Evolutionary conservation across 2,113 vertebrate species (phyloP), one percentile per base, ranked within the genome.

Genomic region (Arenaria interpres): DNA sequence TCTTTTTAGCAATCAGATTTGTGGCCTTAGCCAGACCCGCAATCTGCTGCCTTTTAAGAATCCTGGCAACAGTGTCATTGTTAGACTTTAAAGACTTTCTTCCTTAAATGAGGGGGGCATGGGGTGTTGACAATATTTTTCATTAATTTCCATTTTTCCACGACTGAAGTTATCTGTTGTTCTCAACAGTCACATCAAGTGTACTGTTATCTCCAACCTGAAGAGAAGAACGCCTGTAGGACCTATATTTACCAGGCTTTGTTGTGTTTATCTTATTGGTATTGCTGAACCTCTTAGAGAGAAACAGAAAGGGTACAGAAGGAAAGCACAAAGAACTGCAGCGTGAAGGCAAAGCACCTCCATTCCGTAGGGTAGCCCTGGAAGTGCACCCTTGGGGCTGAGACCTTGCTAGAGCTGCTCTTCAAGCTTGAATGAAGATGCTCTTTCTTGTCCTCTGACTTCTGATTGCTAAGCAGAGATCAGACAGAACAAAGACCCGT

Each of bases 311-410:
- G 3, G 6, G 4, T 22, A 19, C 6, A 48, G 21, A 54, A 53
- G 33, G 20, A 72, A 84, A 35, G 0, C 15, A 24, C 6, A 46
- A 27, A 23, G 6, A 67, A 80, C 45, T 69, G 23, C 18, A 18
- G 1, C 0, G 0, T 0, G 10, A 6, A 39, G 27, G 21, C 23
- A 71, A 69, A 77, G 37, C 10, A 2, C 15, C 43, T 68, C 15
- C 16, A 25, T 69, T 10, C 10, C 13, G 14, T 33, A 30, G 16
- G 23, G 2, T 24, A 20, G 3, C 27, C 22, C 27, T 73, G 48
- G 32, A 71, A 63, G 15, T 30, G 14, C 14, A 13, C 5, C 18
- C 59, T 35, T 50, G 41, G 16, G 64, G 12, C 32, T 71, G 18
- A 71, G 43, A 16, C 17, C 16, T 12, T 22, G 32, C 41, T 5